phyloP scores from a whole-genome alignment of 2,888 invertebrate species.

The Lutraria lutraria region DNA sequence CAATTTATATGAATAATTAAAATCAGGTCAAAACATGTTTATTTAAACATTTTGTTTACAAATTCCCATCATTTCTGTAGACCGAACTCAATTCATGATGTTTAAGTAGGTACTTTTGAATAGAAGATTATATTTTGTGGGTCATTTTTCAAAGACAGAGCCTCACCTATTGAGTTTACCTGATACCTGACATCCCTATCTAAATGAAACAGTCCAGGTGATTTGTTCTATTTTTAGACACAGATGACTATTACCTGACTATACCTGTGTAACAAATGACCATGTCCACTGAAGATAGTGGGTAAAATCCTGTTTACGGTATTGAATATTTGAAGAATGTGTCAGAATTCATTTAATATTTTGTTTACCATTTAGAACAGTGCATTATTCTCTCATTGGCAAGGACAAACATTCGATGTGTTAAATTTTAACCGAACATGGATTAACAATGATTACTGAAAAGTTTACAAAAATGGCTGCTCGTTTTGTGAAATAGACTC shows the following conservation, averaged over 20 bases:
- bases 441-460: background rate
- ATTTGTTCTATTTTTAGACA: conserved; percentile 16
- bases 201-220: conserved; percentile 23
- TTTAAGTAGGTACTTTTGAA: background rate
- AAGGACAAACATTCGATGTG: background rate
- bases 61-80: background rate
- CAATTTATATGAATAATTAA: background rate
- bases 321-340: background rate
- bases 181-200: conserved; percentile 11
- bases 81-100: background rate
- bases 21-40: conserved; percentile 4
- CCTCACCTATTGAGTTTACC: background rate
- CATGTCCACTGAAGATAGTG: background rate
- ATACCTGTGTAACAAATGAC: conserved; percentile 22
- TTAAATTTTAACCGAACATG: background rate
- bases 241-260: conserved; percentile 2
- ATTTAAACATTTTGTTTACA: background rate
- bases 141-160: background rate
- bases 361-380: conserved; percentile 4
- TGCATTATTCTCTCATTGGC: background rate
- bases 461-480: background rate
- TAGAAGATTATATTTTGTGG: background rate
- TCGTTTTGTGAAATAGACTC: background rate
- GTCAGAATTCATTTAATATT: background rate
- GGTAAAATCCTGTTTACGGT: conserved; percentile 9